Percentiles rank a stretch among this genome's conserved stretches.
Evolutionary conservation across 2,113 vertebrate species (phyloP).

Genomic region (Meleagris gallopavo): DNA sequence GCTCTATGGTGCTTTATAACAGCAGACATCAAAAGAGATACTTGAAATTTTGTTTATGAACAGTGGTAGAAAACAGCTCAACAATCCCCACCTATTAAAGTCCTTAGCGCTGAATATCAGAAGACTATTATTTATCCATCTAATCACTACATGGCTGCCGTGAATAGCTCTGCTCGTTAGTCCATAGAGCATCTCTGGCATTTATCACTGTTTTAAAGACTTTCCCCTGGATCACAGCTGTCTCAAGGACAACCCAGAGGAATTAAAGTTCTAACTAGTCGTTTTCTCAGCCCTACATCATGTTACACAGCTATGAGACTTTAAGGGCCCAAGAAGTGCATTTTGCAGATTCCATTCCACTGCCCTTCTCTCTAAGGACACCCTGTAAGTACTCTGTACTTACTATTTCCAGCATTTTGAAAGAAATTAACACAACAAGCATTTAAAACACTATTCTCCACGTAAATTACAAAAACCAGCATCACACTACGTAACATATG

Average conservation of each 20-base stretch:
- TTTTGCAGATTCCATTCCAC: background rate
- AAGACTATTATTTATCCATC: background rate
- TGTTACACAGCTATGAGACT: background rate
- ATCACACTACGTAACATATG: fast-evolving
- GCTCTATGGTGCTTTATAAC: background rate
- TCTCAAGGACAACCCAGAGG: background rate
- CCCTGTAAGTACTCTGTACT: fast-evolving
- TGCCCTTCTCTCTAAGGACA: background rate
- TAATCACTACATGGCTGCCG: background rate
- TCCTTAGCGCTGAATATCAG: background rate
- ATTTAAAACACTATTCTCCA: background rate
- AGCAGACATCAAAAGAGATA: background rate
- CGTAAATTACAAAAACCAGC: fast-evolving
- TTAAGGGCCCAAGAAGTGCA: background rate
- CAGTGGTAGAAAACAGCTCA: background rate
- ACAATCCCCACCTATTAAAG: background rate
- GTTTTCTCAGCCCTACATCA: background rate
- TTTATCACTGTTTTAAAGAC: background rate
- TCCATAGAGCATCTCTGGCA: background rate
- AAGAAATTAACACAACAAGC: background rate
- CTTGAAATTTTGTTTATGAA: background rate
- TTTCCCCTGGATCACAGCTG: background rate
- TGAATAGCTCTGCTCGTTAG: background rate
- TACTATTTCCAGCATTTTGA: background rate
- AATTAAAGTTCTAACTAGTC: fast-evolving